phyloP scores from a whole-genome alignment of 1,140 invertebrate genomes.

The Philotrypesis tridentata region DNA sequence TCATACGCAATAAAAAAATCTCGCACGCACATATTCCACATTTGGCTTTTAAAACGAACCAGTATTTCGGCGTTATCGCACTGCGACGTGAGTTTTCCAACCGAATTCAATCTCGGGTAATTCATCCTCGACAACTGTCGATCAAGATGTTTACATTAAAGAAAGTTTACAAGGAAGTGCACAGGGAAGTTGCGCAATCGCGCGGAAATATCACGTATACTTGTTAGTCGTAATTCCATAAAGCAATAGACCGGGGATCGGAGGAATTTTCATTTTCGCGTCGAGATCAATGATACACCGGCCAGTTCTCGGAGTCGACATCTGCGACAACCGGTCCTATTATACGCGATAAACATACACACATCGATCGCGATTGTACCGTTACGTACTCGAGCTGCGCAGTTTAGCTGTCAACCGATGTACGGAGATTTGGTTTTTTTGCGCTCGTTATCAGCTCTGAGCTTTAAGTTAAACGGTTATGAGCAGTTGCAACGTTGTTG shows the following conservation, averaged over 20 bases:
- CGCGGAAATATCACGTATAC: not conserved
- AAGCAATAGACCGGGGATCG: not conserved
- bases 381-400: not conserved
- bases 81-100: no score
- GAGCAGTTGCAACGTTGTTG: no score
- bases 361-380: not conserved
- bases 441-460: not conserved
- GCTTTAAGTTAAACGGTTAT: not conserved
- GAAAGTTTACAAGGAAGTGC: not conserved
- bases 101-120: no score
- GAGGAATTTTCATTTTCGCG: not conserved
- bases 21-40: no score
- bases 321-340: conserved; percentile 2
- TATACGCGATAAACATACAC: conserved; percentile 7
- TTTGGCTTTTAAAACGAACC: no score
- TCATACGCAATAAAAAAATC: no score
- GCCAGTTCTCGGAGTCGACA: not conserved
- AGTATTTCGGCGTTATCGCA: no score
- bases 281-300: conserved; percentile 14
- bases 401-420: not conserved
- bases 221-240: no score
- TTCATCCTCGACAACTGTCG: not conserved
- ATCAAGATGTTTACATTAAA: not conserved
- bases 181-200: not conserved
- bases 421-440: not conserved